A percentile compares a stretch with the other conserved stretches of the same genome.
These are phyloP conservation scores for Chroicocephalus ridibundus DNA, from an alignment of 2,113 vertebrate species.

Conservation along the genomic window DNA sequence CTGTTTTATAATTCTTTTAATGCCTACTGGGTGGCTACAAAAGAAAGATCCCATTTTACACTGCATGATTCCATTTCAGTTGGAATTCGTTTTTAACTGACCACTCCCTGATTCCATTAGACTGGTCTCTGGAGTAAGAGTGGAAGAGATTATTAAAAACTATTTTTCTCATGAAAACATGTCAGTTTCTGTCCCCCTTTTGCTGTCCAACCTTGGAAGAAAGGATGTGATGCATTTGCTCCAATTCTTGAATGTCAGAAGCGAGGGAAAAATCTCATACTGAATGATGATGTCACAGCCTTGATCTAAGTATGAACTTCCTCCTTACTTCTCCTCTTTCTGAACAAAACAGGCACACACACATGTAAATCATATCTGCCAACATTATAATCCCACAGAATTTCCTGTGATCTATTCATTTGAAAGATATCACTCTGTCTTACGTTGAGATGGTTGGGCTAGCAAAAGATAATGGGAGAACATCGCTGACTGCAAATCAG, in stretches of 20 bases:
- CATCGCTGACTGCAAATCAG: neutral
- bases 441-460: rapidly evolving
- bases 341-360: neutral
- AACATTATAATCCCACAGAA: neutral
- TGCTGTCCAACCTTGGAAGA: neutral
- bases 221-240: neutral
- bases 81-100: neutral
- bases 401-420: neutral
- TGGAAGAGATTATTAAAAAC: neutral
- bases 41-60: neutral
- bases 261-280: neutral
- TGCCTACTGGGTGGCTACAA: neutral
- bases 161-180: neutral
- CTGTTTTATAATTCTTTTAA: neutral
- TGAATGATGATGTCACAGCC: neutral
- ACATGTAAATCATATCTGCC: neutral
- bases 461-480: neutral
- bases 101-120: neutral
- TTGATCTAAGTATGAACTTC: neutral
- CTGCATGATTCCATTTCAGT: neutral
- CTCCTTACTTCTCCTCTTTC: neutral
- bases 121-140: neutral
- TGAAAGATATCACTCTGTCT: neutral
- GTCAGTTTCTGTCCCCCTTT: neutral
- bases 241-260: neutral